Percentiles rank a stretch among this genome's conserved stretches.
Conservation (phyloP, 2,113 vertebrate species). For the Atrichornis clamosus region DNA sequence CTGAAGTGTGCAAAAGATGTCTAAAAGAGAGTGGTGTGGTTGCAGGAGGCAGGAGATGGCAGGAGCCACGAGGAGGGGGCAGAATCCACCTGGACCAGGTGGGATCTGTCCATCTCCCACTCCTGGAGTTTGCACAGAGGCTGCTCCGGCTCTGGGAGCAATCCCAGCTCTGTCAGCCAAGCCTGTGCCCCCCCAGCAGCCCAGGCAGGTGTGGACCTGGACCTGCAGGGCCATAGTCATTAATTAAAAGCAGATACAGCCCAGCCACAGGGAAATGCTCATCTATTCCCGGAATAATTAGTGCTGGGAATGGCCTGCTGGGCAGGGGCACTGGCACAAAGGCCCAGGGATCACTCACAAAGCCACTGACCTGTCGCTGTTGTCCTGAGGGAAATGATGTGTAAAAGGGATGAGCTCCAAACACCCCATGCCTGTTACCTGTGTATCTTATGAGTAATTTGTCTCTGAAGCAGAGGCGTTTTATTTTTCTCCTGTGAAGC, state of each 20-base stretch:
- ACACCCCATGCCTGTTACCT: neutral
- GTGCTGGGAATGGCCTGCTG: neutral
- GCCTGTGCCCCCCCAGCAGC: neutral
- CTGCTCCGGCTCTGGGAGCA: neutral
- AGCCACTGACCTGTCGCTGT: neutral
- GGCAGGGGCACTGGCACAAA: neutral
- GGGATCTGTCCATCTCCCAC: neutral
- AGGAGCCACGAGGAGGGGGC: rapidly evolving
- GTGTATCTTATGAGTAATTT: slow-evolving; percentile 7
- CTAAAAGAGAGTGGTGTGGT: rapidly evolving
- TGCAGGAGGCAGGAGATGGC: neutral
- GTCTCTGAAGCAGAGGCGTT: neutral
- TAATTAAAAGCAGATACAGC: neutral
- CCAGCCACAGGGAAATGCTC: neutral
- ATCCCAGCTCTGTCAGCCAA: neutral
- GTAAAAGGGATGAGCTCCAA: slow-evolving; percentile 4
- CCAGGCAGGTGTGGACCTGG: neutral
- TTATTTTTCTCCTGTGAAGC: neutral
- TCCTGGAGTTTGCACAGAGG: neutral
- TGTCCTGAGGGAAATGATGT: slow-evolving; percentile 26
- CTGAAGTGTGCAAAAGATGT: rapidly evolving
- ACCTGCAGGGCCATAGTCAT: neutral
- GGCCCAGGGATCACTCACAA: neutral
- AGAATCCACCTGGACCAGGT: rapidly evolving
- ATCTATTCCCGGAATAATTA: neutral